phyloP scores from a whole-genome alignment of 2,113 vertebrate genomes.

The Pogonocichla stellata region DNA sequence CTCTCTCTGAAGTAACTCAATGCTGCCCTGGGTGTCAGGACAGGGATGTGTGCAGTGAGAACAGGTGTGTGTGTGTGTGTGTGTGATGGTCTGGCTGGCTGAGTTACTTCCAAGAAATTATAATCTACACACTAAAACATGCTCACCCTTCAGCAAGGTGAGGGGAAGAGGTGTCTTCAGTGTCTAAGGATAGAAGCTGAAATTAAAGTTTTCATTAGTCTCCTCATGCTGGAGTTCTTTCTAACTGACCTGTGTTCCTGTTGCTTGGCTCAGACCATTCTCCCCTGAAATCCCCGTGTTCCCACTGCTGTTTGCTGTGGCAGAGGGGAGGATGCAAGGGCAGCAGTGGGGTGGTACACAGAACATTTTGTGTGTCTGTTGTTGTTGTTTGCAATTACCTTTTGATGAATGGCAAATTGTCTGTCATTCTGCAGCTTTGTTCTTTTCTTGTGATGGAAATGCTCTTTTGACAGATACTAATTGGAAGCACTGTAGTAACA shows the following conservation, averaged over 20 bases:
- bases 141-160: neutral
- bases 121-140: neutral
- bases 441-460: neutral
- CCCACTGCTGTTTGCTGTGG: neutral
- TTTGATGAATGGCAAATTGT: neutral
- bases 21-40: slow-evolving; percentile 13
- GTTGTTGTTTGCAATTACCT: neutral
- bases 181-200: neutral
- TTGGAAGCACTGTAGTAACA: neutral
- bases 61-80: slow-evolving; percentile 40
- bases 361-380: neutral
- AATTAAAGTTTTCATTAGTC: neutral
- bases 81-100: neutral
- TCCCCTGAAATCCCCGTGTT: neutral
- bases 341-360: neutral
- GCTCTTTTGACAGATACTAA: neutral
- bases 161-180: neutral
- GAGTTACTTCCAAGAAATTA: neutral
- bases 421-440: neutral
- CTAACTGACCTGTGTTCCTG: neutral
- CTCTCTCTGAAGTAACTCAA: neutral
- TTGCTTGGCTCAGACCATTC: neutral
- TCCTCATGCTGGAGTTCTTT: neutral
- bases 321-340: neutral
- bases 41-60: neutral